These are phyloP conservation scores for Carassius carassius DNA, from an alignment of 2,113 vertebrate species.

Conservation along the genomic window DNA sequence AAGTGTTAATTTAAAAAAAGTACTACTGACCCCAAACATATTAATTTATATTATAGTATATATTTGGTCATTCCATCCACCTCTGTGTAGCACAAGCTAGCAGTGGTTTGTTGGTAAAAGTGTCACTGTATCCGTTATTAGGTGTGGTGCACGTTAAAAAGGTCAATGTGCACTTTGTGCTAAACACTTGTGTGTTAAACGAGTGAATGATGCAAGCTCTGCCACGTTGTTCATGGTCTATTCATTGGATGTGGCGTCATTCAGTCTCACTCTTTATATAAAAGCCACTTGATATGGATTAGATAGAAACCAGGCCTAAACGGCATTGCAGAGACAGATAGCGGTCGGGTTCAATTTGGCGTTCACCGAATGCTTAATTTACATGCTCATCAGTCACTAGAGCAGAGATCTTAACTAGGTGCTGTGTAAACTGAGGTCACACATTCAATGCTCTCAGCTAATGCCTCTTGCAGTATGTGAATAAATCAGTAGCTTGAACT, in stretches of 20 bases:
- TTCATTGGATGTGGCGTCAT: background rate
- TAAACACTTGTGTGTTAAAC: slow-evolving; percentile 13
- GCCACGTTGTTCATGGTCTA: slow-evolving; percentile 10
- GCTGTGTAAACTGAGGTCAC: background rate
- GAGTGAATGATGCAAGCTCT: background rate
- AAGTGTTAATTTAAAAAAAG: background rate
- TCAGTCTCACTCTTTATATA: slow-evolving; percentile 10
- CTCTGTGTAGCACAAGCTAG: background rate
- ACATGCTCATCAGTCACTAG: background rate
- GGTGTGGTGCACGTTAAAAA: slow-evolving; percentile 4
- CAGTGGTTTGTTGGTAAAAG: background rate
- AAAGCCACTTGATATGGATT: slow-evolving; percentile 28
- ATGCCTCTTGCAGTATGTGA: background rate
- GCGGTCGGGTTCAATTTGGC: background rate
- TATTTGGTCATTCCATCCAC: background rate
- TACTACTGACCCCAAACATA: background rate
- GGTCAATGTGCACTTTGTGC: slow-evolving; percentile 36
- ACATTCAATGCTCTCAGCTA: background rate
- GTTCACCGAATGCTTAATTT: background rate
- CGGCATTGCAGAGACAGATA: background rate
- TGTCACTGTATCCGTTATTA: background rate
- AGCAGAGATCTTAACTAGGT: background rate
- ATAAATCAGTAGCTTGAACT: slow-evolving; percentile 3
- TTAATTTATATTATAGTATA: background rate
- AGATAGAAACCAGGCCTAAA: slow-evolving; percentile 20